A percentile compares a stretch with the other conserved stretches of the same genome.
Conservation (phyloP, 1,140 invertebrate species). For the Drosophila carrolli region DNA sequence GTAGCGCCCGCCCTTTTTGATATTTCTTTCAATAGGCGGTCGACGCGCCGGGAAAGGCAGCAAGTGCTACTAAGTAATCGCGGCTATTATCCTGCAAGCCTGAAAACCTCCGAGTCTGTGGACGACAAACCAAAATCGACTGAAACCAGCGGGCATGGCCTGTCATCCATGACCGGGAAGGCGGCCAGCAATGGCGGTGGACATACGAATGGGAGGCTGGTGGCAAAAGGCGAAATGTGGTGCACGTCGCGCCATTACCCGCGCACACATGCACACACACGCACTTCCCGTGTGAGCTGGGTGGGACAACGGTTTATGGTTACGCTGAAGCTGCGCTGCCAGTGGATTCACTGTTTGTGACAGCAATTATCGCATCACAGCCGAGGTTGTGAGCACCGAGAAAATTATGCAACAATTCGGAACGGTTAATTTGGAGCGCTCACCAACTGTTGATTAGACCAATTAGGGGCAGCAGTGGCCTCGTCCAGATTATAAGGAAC, state of each 20-base stretch:
- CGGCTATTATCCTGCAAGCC: not conserved
- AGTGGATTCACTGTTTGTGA: slow-evolving; percentile 52
- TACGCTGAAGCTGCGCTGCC: slow-evolving; percentile 7
- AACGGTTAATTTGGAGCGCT: slow-evolving; percentile 30
- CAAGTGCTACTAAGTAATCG: not conserved
- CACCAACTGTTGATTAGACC: slow-evolving; percentile 35
- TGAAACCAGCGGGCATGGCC: slow-evolving; percentile 41
- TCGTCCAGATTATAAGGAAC: not conserved
- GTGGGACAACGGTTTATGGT: slow-evolving; percentile 53
- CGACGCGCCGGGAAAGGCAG: not conserved
- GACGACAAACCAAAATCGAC: slow-evolving; percentile 69
- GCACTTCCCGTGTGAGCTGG: not conserved
- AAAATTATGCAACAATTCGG: slow-evolving; percentile 31
- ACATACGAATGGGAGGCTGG: not conserved
- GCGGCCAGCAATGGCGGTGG: not conserved
- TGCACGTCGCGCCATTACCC: slow-evolving; percentile 8
- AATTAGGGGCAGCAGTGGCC: slow-evolving; percentile 22
- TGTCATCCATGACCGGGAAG: slow-evolving; percentile 8
- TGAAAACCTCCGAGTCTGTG: slow-evolving; percentile 42
- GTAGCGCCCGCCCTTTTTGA: not conserved
- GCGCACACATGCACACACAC: slow-evolving; percentile 7
- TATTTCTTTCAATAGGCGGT: slow-evolving; percentile 14
- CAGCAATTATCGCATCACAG: slow-evolving; percentile 58
- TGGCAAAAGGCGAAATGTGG: slow-evolving; percentile 32
- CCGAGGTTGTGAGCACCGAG: not conserved